Conservation (phyloP, 30 jellyfish, hydroid and myxozoan genomes). For the Nemopilema nomurai region DNA sequence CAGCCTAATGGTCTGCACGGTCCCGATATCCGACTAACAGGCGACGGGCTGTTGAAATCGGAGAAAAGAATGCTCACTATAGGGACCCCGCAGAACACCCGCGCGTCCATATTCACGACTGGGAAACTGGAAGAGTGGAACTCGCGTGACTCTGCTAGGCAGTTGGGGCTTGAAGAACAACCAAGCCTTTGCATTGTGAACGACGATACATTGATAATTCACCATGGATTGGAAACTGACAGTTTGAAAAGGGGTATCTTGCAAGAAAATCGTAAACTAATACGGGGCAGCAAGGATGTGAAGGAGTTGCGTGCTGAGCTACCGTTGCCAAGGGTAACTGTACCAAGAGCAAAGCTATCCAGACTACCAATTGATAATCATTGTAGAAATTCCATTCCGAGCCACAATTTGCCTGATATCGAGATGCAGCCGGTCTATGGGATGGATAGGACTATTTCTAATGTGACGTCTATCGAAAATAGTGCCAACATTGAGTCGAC, state of each 20-base stretch:
- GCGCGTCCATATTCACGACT: conserved; percentile 22
- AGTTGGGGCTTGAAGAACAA: neutral
- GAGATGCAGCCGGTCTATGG: conserved; percentile 75
- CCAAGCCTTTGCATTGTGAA: neutral
- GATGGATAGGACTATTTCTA: conserved; percentile 28
- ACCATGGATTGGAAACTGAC: conserved; percentile 1
- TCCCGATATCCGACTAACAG: conserved; percentile 1
- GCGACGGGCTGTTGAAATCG: conserved; percentile 23
- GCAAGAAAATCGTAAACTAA: neutral
- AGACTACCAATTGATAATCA: conserved; percentile 51
- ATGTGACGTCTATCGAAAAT: neutral
- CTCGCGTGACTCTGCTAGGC: neutral
- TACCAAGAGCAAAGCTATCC: conserved; percentile 48
- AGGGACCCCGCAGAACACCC: conserved; percentile 59
- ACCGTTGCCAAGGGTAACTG: conserved; percentile 57
- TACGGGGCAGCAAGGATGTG: neutral
- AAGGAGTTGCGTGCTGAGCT: conserved; percentile 34
- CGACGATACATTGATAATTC: conserved; percentile 11
- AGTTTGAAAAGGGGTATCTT: neutral
- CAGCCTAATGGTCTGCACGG: neutral
- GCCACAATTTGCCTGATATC: conserved; percentile 37
- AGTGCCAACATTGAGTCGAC: neutral
- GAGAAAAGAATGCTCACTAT: conserved; percentile 1
- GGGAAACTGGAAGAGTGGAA: neutral
- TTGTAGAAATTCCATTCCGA: conserved; percentile 62